These are phyloP conservation scores for Promerops cafer DNA, from an alignment of 2,113 vertebrate genomes.

Conservation along the genomic window DNA sequence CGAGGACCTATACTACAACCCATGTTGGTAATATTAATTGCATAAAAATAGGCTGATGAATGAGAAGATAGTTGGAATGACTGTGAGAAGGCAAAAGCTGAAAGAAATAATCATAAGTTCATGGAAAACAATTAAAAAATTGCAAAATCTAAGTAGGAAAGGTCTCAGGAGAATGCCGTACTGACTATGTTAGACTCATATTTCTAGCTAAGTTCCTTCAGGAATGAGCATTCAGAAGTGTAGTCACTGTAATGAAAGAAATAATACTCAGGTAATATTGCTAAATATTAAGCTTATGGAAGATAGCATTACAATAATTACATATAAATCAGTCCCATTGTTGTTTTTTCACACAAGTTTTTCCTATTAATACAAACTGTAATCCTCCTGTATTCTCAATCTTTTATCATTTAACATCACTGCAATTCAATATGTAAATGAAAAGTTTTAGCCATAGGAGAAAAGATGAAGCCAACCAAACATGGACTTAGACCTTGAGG, in stretches of 20 bases:
- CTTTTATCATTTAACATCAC: not conserved
- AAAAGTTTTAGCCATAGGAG: not conserved
- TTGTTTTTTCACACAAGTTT: not conserved
- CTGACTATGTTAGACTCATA: not conserved
- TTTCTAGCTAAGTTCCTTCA: not conserved
- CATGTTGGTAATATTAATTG: not conserved
- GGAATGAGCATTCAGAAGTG: not conserved
- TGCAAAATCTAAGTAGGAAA: not conserved
- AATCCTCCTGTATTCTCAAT: not conserved
- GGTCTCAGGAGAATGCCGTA: not conserved
- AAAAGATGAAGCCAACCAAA: not conserved
- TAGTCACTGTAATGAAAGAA: not conserved
- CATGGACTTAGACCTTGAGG: not conserved
- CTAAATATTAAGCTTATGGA: not conserved
- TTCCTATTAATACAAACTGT: not conserved
- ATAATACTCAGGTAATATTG: not conserved
- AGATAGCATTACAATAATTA: not conserved
- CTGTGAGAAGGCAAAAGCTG: not conserved
- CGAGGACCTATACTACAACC: not conserved
- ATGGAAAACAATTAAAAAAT: not conserved
- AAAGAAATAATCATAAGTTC: not conserved
- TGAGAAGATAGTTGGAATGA: not conserved
- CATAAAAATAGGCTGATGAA: not conserved
- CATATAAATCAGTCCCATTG: not conserved
- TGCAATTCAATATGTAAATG: not conserved